Percentiles rank a stretch among this genome's conserved stretches.
Evolutionary conservation across 2,797 vertebrate species (phyloP).

Genomic region (Danio albolineatus): DNA sequence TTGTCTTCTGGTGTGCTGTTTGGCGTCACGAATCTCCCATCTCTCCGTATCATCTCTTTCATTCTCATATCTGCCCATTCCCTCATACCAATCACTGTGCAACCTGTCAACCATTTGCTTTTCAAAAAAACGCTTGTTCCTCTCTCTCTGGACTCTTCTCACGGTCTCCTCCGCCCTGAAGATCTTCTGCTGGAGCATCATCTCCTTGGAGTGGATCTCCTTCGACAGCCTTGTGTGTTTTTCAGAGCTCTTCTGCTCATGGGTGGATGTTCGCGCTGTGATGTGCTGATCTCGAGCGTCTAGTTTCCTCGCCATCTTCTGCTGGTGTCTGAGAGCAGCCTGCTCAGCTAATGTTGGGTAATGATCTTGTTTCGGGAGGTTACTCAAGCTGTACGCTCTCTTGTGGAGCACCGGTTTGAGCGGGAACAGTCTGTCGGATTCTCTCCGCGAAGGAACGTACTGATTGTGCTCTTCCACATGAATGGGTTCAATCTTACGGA

Average conservation of each 20-base stretch:
- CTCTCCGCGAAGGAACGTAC: constrained; percentile 59
- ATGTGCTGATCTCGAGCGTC: not conserved
- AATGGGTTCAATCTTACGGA: constrained; percentile 50
- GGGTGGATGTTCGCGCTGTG: not conserved
- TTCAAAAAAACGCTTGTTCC: constrained; percentile 3
- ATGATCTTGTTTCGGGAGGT: constrained; percentile 45
- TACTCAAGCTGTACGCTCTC: constrained; percentile 57
- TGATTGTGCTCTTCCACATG: constrained; percentile 53
- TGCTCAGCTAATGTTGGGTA: constrained; percentile 24
- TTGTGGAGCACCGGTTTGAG: constrained; percentile 81
- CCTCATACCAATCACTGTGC: constrained; percentile 48
- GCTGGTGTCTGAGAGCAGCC: constrained; percentile 6
- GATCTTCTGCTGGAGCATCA: constrained; percentile 81
- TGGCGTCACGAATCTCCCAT: constrained; percentile 48
- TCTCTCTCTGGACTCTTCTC: constrained; percentile 75
- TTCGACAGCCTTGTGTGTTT: constrained; percentile 68
- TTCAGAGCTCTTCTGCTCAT: constrained; percentile 64
- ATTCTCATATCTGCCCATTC: constrained; percentile 46
- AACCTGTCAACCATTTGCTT: constrained; percentile 51
- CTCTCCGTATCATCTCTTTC: constrained; percentile 64
- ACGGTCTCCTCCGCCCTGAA: constrained; percentile 75
- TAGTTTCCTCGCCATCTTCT: not conserved
- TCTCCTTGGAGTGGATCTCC: constrained; percentile 79
- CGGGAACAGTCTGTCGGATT: constrained; percentile 77
- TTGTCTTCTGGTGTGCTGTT: not conserved